Percentiles rank a stretch among this genome's conserved stretches.
Evolutionary conservation across 1,140 invertebrate genomes (phyloP).

Genomic region (Cecropterus lyciades): DNA sequence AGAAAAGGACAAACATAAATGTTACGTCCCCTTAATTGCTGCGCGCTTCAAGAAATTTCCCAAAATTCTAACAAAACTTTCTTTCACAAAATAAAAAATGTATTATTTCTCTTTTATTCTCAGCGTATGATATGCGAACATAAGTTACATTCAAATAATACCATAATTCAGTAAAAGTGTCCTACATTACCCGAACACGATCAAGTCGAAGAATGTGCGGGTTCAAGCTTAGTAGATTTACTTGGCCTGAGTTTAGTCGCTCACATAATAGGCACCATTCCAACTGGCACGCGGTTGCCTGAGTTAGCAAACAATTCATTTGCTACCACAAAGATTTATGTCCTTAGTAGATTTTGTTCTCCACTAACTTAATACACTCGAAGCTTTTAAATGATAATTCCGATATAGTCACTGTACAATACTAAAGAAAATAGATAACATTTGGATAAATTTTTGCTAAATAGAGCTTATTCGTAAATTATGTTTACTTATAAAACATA

Average conservation of each 20-base stretch:
- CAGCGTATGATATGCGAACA: too few species aligned
- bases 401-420: not conserved
- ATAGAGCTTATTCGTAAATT: too few species aligned
- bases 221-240: slow-evolving; percentile 60
- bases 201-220: slow-evolving; percentile 46
- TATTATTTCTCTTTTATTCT: too few species aligned
- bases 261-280: slow-evolving; percentile 49
- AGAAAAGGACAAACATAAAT: too few species aligned
- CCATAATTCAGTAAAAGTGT: slow-evolving; percentile 13
- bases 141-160: too few species aligned
- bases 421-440: too few species aligned
- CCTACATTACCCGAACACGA: slow-evolving; percentile 32
- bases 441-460: too few species aligned
- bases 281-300: slow-evolving; percentile 37
- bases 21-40: too few species aligned
- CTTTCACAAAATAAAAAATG: too few species aligned
- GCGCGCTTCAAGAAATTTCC: too few species aligned
- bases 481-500: too few species aligned
- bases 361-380: slow-evolving; percentile 14
- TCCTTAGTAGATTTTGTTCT: slow-evolving; percentile 32
- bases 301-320: slow-evolving; percentile 48
- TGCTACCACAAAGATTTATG: slow-evolving; percentile 58
- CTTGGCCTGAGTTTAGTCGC: slow-evolving; percentile 48
- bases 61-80: too few species aligned
- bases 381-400: slow-evolving; percentile 7